Conservation (phyloP, 1,140 invertebrate species). For the Trichonephila inaurata region DNA sequence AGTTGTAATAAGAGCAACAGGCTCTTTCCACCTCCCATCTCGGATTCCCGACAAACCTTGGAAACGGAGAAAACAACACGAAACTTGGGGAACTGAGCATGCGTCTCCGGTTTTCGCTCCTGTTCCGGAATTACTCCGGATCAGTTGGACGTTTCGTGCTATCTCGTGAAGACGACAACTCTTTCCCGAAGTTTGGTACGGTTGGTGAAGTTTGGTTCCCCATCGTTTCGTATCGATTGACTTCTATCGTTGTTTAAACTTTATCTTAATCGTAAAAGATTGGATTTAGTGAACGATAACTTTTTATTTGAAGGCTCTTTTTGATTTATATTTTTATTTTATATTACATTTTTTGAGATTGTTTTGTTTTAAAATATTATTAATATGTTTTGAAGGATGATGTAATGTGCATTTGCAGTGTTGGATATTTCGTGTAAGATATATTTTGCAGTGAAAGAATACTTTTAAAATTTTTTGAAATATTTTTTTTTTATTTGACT, state of each 20-base stretch:
- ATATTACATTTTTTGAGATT: too few species aligned
- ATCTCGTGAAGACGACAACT: neutral
- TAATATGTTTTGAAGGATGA: neutral
- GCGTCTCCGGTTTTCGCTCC: neutral
- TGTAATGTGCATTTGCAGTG: too few species aligned
- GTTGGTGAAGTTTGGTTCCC: neutral
- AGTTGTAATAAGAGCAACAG: neutral
- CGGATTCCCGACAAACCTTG: neutral
- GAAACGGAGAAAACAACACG: neutral
- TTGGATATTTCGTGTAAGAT: neutral
- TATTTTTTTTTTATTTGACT: too few species aligned
- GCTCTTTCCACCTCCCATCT: neutral
- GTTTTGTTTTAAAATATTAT: neutral
- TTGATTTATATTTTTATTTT: neutral
- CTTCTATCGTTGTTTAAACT: too few species aligned
- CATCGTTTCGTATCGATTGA: neutral
- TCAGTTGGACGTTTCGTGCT: neutral
- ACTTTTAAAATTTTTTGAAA: neutral
- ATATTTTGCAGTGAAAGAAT: neutral
- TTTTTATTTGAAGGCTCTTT: neutral
- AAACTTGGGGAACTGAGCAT: neutral
- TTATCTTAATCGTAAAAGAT: neutral
- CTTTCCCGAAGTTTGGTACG: neutral
- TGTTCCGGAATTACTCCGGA: neutral
- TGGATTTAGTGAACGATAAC: neutral